Base-by-base conservation (phyloP, 2,888 invertebrate species). In the Helobdella robusta region DNA sequence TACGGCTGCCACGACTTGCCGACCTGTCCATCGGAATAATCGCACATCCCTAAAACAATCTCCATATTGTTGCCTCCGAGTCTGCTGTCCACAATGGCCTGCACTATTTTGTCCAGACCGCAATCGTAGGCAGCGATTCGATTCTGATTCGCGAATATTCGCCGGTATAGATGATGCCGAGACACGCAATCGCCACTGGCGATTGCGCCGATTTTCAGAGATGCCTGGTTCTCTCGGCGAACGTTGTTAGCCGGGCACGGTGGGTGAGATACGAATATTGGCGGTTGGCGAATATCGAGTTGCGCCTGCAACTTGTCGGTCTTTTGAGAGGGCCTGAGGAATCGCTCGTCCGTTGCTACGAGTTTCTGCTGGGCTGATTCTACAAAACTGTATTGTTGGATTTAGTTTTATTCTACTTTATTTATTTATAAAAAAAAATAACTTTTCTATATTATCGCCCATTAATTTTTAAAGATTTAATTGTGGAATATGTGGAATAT, bases 1-100 rank as follows among this genome's bases (percentile, higher is more conserved):
- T 89, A 92, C 0, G 93, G 89, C 79, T 95, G 95, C 98, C 98
- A 98, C 75, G 93, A 91, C 74, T 91, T 89, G 68, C 89, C 87
- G 67, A 89, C 85, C 0, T 88, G 89, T 44, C 97, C 98, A 76
- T 97, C 94, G 77, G 88, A 77, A 79, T 97, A 97, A 80, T 95
- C 95, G 1, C 92, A 86, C 73, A 95, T 89, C 65, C 97, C 95
- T 80, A 83, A 72, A 68, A 85, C 81, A 63, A 83, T 75, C 18
- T 46, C 36, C 15, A 59, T 46, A 15, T 56, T 54, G 15, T 56
- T 44, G 6, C 32, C 90, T 75, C 93, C 92, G 75, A 91, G 87
- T 75, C 92, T 86, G 77, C 54, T 66, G 91, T 92, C 48, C 92
- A 76, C 75, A 34, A 78, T 68, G 73, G 92, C 91, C 79, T 94